These are phyloP conservation scores for Microcaecilia unicolor DNA, from an alignment of 2,797 vertebrate species.

Conservation along the genomic window DNA sequence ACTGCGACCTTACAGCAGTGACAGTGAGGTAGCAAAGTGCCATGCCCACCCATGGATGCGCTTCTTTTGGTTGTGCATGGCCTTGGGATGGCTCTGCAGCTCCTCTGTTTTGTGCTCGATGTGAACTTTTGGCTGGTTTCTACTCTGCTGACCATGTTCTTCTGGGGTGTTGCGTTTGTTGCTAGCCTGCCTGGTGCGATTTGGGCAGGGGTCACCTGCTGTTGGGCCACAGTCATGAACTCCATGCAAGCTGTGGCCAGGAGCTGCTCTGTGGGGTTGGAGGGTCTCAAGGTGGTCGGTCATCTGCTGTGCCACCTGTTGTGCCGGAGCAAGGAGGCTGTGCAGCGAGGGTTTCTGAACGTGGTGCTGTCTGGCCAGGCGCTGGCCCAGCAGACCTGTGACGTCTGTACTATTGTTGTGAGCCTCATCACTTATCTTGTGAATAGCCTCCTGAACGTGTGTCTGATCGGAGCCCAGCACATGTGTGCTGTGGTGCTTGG, in stretches of 20 bases:
- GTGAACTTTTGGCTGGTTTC: slow-evolving; percentile 81
- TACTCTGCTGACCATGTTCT: slow-evolving; percentile 57
- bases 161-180: slow-evolving; percentile 59
- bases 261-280: slow-evolving; percentile 61
- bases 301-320: slow-evolving; percentile 73
- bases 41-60: slow-evolving; percentile 40
- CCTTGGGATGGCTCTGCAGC: slow-evolving; percentile 40
- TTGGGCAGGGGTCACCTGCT: slow-evolving; percentile 31
- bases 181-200: slow-evolving; percentile 64
- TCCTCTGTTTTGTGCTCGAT: slow-evolving; percentile 70
- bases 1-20: too few species aligned
- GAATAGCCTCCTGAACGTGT: slow-evolving; percentile 84
- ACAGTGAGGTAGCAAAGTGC: background rate
- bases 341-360: slow-evolving; percentile 63
- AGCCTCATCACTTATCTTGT: slow-evolving; percentile 80
- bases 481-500: slow-evolving; percentile 53
- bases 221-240: slow-evolving; percentile 40
- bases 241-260: slow-evolving; percentile 41
- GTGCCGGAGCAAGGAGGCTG: slow-evolving; percentile 68
- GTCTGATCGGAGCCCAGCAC: slow-evolving; percentile 79
- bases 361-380: slow-evolving; percentile 52
- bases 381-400: slow-evolving; percentile 58
- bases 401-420: slow-evolving; percentile 69
- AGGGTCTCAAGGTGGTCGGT: slow-evolving; percentile 79
- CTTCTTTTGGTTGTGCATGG: slow-evolving; percentile 41